Evolutionary conservation across 2,888 invertebrate genomes (phyloP).

Genomic region (Caenorhabditis sp.): DNA sequence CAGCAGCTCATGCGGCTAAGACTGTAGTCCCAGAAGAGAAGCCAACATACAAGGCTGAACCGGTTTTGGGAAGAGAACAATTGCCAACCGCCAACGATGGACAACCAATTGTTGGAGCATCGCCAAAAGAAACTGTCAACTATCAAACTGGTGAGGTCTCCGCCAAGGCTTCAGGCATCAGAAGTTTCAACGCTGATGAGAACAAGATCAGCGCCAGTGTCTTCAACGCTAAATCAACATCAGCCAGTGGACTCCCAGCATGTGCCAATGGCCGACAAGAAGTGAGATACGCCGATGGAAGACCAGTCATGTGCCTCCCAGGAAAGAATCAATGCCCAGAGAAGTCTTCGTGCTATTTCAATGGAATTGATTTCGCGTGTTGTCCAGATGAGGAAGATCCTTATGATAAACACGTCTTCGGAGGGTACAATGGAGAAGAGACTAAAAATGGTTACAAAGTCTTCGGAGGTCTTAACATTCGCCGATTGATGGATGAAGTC

Average conservation of each 20-base stretch:
- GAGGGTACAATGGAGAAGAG: constrained; percentile 68
- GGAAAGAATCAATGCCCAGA: constrained; percentile 69
- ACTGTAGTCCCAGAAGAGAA: constrained; percentile 27
- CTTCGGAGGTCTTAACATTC: constrained; percentile 59
- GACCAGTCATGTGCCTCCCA: constrained; percentile 70
- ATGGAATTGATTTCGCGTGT: constrained; percentile 70
- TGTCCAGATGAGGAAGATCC: constrained; percentile 70
- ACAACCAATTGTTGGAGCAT: constrained; percentile 59
- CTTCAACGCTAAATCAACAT: constrained; percentile 27
- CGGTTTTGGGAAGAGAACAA: constrained; percentile 29
- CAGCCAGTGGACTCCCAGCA: constrained; percentile 49
- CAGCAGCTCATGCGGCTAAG: constrained; percentile 44
- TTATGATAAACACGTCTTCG: constrained; percentile 67
- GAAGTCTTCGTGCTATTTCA: constrained; percentile 69
- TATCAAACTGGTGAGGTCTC: constrained; percentile 56
- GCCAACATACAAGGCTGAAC: constrained; percentile 49
- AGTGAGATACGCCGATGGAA: constrained; percentile 48
- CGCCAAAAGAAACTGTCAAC: constrained; percentile 60
- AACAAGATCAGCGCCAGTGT: constrained; percentile 17
- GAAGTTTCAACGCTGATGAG: constrained; percentile 26
- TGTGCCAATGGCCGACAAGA: constrained; percentile 67
- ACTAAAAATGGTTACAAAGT: constrained; percentile 66
- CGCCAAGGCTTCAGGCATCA: constrained; percentile 27
- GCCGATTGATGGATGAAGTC: constrained; percentile 52
- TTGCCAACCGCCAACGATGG: constrained; percentile 43